A percentile compares a stretch with the other conserved stretches of the same genome.
Evolutionary conservation across 2,888 invertebrate species (phyloP).

Genomic region (Lampropteryx suffumata): DNA sequence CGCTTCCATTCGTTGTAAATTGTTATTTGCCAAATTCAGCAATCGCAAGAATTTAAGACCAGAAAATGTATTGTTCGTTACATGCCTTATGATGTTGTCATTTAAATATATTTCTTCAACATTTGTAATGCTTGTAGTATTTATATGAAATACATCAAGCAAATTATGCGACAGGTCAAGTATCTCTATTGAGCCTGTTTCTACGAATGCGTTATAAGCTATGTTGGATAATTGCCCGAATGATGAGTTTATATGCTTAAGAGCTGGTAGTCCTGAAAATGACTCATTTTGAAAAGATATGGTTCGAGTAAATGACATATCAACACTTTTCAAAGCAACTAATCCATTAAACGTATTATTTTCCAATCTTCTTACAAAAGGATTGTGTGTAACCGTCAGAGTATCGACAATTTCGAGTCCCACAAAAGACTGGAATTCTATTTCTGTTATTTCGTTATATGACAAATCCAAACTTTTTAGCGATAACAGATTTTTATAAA

Average conservation of each 20-base stretch:
- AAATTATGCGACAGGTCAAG: constrained; percentile 34
- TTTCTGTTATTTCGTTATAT: constrained; percentile 20
- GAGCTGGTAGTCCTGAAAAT: constrained; percentile 20
- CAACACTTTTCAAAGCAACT: constrained; percentile 17
- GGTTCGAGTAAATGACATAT: constrained; percentile 22
- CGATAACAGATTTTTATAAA: constrained; percentile 15
- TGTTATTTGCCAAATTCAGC: constrained; percentile 30
- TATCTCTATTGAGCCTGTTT: constrained; percentile 25
- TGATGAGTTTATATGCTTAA: constrained; percentile 27
- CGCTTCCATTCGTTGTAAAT: constrained; percentile 25
- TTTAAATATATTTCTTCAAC: constrained; percentile 31
- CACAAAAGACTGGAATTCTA: constrained; percentile 19
- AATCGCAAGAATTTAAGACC: constrained; percentile 23
- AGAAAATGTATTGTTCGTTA: constrained; percentile 27
- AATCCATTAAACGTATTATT: constrained; percentile 22
- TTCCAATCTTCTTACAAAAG: constrained; percentile 22
- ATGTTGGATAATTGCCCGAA: constrained; percentile 28
- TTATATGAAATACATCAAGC: constrained; percentile 28
- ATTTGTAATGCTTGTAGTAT: constrained; percentile 25
- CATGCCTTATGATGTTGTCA: constrained; percentile 28
- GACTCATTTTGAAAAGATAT: constrained; percentile 25
- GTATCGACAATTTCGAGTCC: constrained; percentile 14
- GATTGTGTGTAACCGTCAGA: constrained; percentile 11
- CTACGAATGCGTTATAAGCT: constrained; percentile 27
- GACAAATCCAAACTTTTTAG: constrained; percentile 27